phyloP scores from a whole-genome alignment of 2,888 invertebrate species.

The Branchipolynoe longqiensis region DNA sequence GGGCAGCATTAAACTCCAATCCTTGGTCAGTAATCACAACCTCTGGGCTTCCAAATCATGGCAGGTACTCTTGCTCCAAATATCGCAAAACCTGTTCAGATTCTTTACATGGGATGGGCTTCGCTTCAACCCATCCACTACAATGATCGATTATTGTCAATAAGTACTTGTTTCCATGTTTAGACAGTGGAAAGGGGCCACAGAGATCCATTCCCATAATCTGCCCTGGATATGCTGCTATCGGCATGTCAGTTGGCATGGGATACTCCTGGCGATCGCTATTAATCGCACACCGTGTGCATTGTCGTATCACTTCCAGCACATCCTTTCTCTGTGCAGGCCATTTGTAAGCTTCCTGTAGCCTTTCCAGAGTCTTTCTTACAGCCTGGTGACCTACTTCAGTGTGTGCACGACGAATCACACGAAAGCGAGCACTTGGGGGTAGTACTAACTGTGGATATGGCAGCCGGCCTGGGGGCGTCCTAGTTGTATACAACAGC shows the following conservation, averaged over 20 bases:
- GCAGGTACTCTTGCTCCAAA: conserved; percentile 47
- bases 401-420: conserved; percentile 9
- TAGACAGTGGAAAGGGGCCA: conserved; percentile 40
- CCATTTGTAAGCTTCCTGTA: conserved; percentile 50
- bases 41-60: too few species aligned
- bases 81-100: too few species aligned
- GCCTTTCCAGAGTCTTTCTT: conserved; percentile 21
- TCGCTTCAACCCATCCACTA: too few species aligned
- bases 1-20: too few species aligned
- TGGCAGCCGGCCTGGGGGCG: too few species aligned
- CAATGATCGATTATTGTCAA: conserved; percentile 36
- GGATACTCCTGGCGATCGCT: neutral
- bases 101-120: too few species aligned
- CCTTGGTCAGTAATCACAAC: too few species aligned
- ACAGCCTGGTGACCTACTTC: conserved; percentile 44
- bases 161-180: too few species aligned
- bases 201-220: conserved; percentile 51
- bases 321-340: conserved; percentile 32
- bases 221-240: too few species aligned
- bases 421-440: neutral
- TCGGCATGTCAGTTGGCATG: neutral
- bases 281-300: conserved; percentile 33
- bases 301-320: neutral
- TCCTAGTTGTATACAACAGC: conserved; percentile 26
- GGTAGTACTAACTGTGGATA: too few species aligned